A percentile compares a stretch with the other conserved stretches of the same genome.
These are phyloP conservation scores for Anoura caudifer DNA, from an alignment of 2,113 vertebrate genomes.

Conservation along the genomic window DNA sequence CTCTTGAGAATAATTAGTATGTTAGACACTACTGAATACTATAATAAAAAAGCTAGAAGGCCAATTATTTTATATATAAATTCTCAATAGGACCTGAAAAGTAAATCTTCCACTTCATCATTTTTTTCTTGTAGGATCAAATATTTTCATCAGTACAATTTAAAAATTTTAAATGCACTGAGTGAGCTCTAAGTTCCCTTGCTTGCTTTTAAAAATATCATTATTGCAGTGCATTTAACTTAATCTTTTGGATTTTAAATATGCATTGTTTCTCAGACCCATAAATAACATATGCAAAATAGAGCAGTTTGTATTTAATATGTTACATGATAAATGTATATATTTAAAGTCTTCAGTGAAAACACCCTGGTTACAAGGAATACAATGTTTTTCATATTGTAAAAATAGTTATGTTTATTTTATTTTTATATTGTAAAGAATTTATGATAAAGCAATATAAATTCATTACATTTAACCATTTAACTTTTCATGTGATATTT, in stretches of 20 bases:
- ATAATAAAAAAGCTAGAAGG: background rate
- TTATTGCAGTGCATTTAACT: background rate
- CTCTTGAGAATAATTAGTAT: background rate
- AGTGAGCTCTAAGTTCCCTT: background rate
- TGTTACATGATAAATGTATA: background rate
- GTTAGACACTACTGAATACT: background rate
- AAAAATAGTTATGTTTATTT: background rate
- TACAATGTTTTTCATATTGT: background rate
- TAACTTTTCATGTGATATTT: background rate
- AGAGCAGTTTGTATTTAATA: background rate
- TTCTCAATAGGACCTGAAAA: background rate
- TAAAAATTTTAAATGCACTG: background rate
- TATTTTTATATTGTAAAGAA: background rate
- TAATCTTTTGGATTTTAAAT: background rate
- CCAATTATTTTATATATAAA: background rate
- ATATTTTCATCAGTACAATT: background rate
- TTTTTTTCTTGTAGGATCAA: background rate
- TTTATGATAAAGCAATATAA: background rate
- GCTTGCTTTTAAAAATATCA: background rate
- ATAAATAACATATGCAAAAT: conserved; percentile 24
- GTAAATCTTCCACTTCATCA: background rate
- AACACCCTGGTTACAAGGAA: background rate
- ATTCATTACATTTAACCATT: background rate
- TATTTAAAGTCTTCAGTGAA: background rate
- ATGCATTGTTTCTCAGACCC: background rate